phyloP scores from a whole-genome alignment of 2,113 vertebrate genomes.

The Thermophis baileyi region DNA sequence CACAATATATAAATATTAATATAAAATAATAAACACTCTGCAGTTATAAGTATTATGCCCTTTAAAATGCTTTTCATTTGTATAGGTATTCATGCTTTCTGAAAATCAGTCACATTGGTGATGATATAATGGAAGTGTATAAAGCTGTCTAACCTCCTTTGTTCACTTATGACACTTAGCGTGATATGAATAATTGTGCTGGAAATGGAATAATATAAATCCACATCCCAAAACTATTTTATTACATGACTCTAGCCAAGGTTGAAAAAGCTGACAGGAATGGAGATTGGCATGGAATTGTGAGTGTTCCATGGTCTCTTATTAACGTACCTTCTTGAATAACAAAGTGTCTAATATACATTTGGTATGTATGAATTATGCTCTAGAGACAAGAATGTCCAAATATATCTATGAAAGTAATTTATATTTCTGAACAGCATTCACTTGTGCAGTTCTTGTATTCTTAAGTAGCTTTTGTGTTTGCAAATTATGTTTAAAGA shows the following conservation, averaged over 20 bases:
- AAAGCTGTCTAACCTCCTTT: not conserved
- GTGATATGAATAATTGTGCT: conserved; percentile 55
- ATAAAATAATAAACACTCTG: not conserved
- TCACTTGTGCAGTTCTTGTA: not conserved
- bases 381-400: not conserved
- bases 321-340: conserved; percentile 1
- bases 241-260: conserved; percentile 36
- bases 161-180: conserved; percentile 37
- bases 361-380: conserved; percentile 2
- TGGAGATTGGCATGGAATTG: conserved; percentile 14
- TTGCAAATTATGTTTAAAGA: not conserved
- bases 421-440: not conserved
- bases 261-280: conserved; percentile 6
- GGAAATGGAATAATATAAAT: conserved; percentile 50
- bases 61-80: conserved; percentile 30
- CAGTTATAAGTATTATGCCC: not conserved
- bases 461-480: not conserved
- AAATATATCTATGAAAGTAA: not conserved
- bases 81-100: not conserved
- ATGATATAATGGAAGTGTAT: conserved; percentile 17
- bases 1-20: not conserved
- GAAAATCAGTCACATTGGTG: not conserved
- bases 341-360: conserved; percentile 32
- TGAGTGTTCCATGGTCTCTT: conserved; percentile 33
- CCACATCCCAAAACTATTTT: conserved; percentile 36